Base-by-base conservation (phyloP, 2,888 invertebrate species). In the Drosophila nigricruria region DNA sequence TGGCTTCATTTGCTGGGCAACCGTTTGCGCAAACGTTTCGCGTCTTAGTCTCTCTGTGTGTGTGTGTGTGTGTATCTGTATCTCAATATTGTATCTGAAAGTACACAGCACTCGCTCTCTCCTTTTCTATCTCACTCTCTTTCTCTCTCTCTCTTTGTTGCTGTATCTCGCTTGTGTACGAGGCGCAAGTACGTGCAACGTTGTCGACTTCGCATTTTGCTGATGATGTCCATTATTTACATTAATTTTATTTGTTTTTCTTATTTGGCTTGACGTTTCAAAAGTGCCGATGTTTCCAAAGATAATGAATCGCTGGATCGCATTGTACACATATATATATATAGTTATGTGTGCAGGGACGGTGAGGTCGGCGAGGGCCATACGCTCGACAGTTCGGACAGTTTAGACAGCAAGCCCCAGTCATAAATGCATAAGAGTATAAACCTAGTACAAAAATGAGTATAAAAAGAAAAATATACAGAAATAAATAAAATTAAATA, bases 241-340 rank as follows among this genome's bases (percentile, higher is more conserved):
- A 82, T 83, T 80, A 72, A 87, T 77, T 82, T 82, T 88, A 79
- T 85, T 90, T 89, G 79, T 81, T 85, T 88, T 85, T 88, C 82
- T 85, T 89, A 85, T 90, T 90, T 81, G 82, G 80, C 79, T 90
- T 82, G 77, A 80, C 87, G 88, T 90, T 85, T 81, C 79, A 87
- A 87, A 87, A 87, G 86, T 88, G 86, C 86, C 86, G 86, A 87
- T 87, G 90, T 89, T 89, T 89, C 83, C 79, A 71, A 75, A 85
- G 87, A 89, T 89, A 87, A 89, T 87, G 90, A 86, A 89, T 53
- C 73, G 86, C 64, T 69, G 78, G 77, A 88, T 85, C 63, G 79
- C 70, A 70, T 73, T 73, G 71, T 83, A 60, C n/a, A 52, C 30
- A 23, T 1, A 36, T 65, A 65, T 9, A 38, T 5, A 30, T 66